Base-by-base conservation (phyloP, 2,888 invertebrate genomes). In the Lasiommata megera region DNA sequence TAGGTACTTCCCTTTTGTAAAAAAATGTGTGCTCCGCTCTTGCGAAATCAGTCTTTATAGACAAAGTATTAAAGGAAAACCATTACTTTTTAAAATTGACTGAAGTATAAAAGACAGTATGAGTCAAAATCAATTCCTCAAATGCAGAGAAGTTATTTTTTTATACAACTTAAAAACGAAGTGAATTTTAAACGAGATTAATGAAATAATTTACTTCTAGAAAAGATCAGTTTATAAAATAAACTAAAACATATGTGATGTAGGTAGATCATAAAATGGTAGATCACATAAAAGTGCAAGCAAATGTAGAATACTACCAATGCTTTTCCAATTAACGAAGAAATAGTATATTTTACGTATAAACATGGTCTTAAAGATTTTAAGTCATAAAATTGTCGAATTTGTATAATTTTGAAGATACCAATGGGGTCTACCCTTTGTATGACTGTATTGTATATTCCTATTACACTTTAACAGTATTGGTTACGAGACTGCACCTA, bases 1-100 rank as follows among this genome's bases (percentile, higher is more conserved):
- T 28, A 56, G 28, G 44, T 23, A 23, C 23, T 44, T 48, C 9
- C 46, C 14, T 47, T 43, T 55, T 56, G 53, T 53, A 48, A 55
- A 53, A 43, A 56, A 51, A 60, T 37, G 60, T 58, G 44, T 58
- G 58, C 41, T 56, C 58, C 48, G 43, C 60, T 37, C 55, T 61
- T 64, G 64, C 60, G 62, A 63, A 61, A 67, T 67, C 67, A 66
- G 67, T 67, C 67, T 67, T 66, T 57, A 56, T 62, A 58, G 57
- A 65, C 61, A 61, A 53, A 41, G 6, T 16, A n/a, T 43, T 36
- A 52, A 53, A 23, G 17, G 9, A 51, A 51, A 40, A 51, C 29
- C 7, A 11, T 38, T 38, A 38, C 23, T 50, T n/a, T 31, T 40
- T 40, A 31, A 51, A 41, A 40, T 40, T 52, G 52, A 38, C 52